These are phyloP conservation scores for Drosophila neoperkinsi DNA, from an alignment of 2,888 invertebrate species.

Conservation along the genomic window DNA sequence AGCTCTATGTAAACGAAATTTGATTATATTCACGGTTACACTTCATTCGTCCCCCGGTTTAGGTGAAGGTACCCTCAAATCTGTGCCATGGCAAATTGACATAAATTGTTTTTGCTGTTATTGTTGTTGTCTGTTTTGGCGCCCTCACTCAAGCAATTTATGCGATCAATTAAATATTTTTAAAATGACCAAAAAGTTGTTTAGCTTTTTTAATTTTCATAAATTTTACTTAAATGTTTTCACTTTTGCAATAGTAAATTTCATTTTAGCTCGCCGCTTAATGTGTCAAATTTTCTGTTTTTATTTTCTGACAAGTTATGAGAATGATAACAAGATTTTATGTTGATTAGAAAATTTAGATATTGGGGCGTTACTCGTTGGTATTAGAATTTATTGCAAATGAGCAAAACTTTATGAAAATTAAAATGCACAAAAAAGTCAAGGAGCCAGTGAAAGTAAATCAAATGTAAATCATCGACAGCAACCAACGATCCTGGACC, in stretches of 20 bases:
- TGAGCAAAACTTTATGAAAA: slow-evolving; percentile 50
- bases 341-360: slow-evolving; percentile 79
- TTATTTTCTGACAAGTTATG: slow-evolving; percentile 58
- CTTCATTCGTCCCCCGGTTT: slow-evolving; percentile 60
- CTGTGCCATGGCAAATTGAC: slow-evolving; percentile 55
- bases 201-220: slow-evolving; percentile 83
- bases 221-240: slow-evolving; percentile 83
- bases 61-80: slow-evolving; percentile 6
- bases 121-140: slow-evolving; percentile 32
- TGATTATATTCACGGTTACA: slow-evolving; percentile 78
- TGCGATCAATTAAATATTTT: slow-evolving; percentile 81
- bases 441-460: slow-evolving; percentile 64
- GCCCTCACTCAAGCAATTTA: slow-evolving; percentile 67
- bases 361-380: slow-evolving; percentile 32
- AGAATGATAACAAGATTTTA: slow-evolving; percentile 79
- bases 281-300: slow-evolving; percentile 67
- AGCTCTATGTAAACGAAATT: slow-evolving; percentile 56
- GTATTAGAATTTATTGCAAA: slow-evolving; percentile 76
- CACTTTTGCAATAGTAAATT: slow-evolving; percentile 57
- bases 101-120: slow-evolving; percentile 62
- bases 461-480: slow-evolving; percentile 82
- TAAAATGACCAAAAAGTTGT: slow-evolving; percentile 77
- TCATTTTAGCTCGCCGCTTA: slow-evolving; percentile 53
- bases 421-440: slow-evolving; percentile 25
- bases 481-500: slow-evolving; percentile 52